These are phyloP conservation scores for Hermaeophaga mercurialis DNA, from an alignment of 2,888 invertebrate species.

Conservation along the genomic window DNA sequence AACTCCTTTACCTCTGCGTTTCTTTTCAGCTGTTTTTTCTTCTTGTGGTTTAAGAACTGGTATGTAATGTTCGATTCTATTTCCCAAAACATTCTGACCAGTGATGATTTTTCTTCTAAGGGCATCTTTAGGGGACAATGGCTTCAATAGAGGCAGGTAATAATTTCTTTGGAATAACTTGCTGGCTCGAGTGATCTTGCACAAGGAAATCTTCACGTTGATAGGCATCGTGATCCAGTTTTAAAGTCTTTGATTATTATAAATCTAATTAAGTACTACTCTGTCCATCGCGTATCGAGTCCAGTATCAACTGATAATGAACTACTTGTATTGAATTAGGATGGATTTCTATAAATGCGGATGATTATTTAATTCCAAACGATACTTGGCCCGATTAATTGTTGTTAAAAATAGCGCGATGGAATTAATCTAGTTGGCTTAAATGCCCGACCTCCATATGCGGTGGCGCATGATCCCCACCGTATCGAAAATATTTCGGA, in stretches of 20 bases:
- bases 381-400: conserved; percentile 46
- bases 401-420: conserved; percentile 47
- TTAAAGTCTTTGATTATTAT: conserved; percentile 27
- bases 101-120: conserved; percentile 79
- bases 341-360: conserved; percentile 42
- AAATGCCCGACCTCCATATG: conserved; percentile 54
- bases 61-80: conserved; percentile 71
- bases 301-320: conserved; percentile 44
- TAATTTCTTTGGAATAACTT: conserved; percentile 80
- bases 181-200: conserved; percentile 81
- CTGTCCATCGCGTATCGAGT: conserved; percentile 42
- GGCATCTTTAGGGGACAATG: conserved; percentile 80
- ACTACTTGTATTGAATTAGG: conserved; percentile 47
- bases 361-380: conserved; percentile 37
- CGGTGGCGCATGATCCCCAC: conserved; percentile 56
- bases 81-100: conserved; percentile 69
- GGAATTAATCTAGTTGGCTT: conserved; percentile 47
- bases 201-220: conserved; percentile 62
- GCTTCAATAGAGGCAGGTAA: conserved; percentile 79
- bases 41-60: conserved; percentile 67
- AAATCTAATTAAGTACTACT: conserved; percentile 39
- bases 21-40: conserved; percentile 48
- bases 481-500: conserved; percentile 53
- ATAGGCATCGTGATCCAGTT: conserved; percentile 48
- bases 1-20: conserved; percentile 51